Percentiles rank a stretch among this genome's conserved stretches.
Evolutionary conservation across 2,888 invertebrate genomes (phyloP).

Genomic region (Syrista parreyssii): DNA sequence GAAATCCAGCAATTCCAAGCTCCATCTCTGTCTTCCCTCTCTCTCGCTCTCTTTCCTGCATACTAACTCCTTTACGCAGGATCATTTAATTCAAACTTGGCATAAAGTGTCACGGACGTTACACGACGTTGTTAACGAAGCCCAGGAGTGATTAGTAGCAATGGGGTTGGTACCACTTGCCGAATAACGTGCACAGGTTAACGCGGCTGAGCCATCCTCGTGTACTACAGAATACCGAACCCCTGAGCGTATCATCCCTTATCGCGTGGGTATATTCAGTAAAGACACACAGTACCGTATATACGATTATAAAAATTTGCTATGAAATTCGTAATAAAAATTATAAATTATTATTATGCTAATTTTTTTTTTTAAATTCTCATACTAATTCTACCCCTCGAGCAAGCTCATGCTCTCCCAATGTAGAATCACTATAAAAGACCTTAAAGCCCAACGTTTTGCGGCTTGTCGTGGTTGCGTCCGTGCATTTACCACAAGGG

Average conservation of each 20-base stretch:
- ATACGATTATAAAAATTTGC: too few relatives aligned
- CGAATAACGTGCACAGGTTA: background rate
- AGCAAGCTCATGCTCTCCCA: background rate
- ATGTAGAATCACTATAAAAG: background rate
- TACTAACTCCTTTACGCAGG: background rate
- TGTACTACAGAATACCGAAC: background rate
- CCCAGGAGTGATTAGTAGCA: background rate
- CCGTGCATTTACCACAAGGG: background rate
- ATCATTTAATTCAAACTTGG: background rate
- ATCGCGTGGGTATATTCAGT: background rate
- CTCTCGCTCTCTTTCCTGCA: background rate
- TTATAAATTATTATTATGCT: background rate
- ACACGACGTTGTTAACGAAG: background rate
- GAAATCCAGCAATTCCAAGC: background rate
- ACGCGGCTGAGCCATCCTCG: background rate
- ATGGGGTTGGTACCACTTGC: background rate
- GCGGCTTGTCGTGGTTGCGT: background rate
- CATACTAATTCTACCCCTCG: rapidly evolving
- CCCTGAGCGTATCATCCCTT: background rate
- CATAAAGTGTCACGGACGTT: background rate
- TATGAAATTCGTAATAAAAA: too few relatives aligned
- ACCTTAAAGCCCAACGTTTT: background rate
- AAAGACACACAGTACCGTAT: too few relatives aligned
- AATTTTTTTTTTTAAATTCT: background rate
- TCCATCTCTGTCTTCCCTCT: conserved; percentile 2